phyloP scores from a whole-genome alignment of 2,888 invertebrate species.

The Hermaeophaga mercurialis region DNA sequence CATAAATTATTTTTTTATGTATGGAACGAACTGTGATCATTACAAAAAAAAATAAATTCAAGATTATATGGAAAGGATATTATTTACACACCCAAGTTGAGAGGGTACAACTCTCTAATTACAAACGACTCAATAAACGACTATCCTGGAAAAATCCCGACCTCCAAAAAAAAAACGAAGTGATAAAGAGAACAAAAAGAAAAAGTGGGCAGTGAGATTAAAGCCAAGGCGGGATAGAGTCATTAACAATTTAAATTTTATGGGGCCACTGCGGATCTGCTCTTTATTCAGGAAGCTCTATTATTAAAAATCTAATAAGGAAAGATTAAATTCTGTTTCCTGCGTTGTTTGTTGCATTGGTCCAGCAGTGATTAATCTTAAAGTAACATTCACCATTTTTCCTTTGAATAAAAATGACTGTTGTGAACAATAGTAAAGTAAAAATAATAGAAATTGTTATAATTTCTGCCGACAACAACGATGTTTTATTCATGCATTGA shows the following conservation, averaged over 20 bases:
- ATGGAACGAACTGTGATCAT: no score
- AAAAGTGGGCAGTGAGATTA: constrained; percentile 14
- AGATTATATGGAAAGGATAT: no score
- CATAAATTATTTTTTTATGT: no score
- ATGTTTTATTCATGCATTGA: no score
- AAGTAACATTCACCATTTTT: background rate
- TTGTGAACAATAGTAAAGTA: no score
- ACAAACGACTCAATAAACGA: constrained; percentile 7
- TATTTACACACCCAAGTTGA: no score
- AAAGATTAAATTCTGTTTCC: constrained; percentile 11
- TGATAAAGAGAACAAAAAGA: constrained; percentile 9
- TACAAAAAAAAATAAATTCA: no score
- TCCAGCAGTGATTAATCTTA: background rate
- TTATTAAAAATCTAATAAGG: constrained; percentile 3
- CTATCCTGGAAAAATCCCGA: constrained; percentile 8
- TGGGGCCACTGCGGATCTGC: background rate
- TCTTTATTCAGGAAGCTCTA: background rate
- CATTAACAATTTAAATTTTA: constrained; percentile 5
- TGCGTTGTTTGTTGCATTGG: background rate
- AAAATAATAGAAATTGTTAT: no score
- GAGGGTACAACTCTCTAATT: no score
- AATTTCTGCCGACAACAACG: no score
- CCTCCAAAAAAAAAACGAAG: constrained; percentile 9
- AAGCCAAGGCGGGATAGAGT: constrained; percentile 1
- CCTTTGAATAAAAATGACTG: no score